Evolutionary conservation across 2,797 vertebrate genomes (phyloP), one percentile per base, ranked within the genome.

Genomic region (Coendou prehensilis): DNA sequence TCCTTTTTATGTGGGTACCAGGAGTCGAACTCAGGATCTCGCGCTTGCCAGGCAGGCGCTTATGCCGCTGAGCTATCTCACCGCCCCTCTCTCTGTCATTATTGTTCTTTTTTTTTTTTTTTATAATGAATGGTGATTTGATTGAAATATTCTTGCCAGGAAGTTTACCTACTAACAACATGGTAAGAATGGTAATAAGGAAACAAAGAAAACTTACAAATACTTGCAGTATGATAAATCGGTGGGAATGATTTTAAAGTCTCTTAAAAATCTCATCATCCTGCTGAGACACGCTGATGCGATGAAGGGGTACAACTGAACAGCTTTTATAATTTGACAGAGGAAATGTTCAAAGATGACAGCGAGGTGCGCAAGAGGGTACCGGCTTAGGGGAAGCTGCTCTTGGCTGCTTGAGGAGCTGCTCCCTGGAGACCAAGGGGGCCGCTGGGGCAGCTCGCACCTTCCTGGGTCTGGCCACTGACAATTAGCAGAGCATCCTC

Each of bases 201-300:
- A 80, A 97, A 96, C 86, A 73, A 88, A 92, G 1, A 41, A 79
- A 91, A 97, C 13, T 93, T 95, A 93, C 80, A 18, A 61, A 92
- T 67, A 97, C 37, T 4, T 80, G 0, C 50, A 64, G 90, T 47
- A 85, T 9, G 52, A 11, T 37, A 88, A 13, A 92, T 93, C 89
- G 59, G 85, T 89, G 86, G 56, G 59, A 83, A 59, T 41, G 0
- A 92, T 92, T 93, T 87, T 73, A 91, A 79, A 54, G 23, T 89
- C 92, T 52, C 2, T 97, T 93, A 95, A 33, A 61, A 41, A 23
- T 73, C 59, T 94, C 89, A 93, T 75, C 28, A 59, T 90, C 76
- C 9, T 45, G 76, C 17, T 80, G 93, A 93, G 96, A 83, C 33
- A 84, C 5, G 0, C 2, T 26, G 41, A 63, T 52, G 81, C 63